Base-by-base conservation (phyloP, 2,797 vertebrate species). In the Pempheris klunzingeri region DNA sequence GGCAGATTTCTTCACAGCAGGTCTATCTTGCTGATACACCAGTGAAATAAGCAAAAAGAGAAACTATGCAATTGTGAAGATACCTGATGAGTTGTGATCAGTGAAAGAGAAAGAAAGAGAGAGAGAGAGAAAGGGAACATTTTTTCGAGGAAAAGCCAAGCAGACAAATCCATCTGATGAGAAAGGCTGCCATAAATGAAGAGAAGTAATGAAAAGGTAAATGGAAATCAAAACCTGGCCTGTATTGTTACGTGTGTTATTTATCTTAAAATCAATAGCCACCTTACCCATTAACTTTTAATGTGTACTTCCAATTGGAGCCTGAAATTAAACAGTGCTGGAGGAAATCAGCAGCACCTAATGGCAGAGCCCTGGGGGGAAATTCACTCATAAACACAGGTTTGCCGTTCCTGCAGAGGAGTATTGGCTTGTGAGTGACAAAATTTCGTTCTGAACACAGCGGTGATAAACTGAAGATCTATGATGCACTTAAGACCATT, bases 191-290 rank as follows among this genome's bases (percentile, higher is more conserved):
- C 8, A 68, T 63, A 65, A 84, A 80, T 18, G 32, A 68, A 71
- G 71, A 81, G 82, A 84, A 77, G 54, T 70, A 81, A 67, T 82
- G 87, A 94, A 93, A 85, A 93, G 81, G 87, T 93, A 93, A 90
- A 93, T 89, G 90, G 91, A 94, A 94, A 94, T 93, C 88, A 93
- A 92, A 94, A 90, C 78, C 85, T 81, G 81, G 86, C 83, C 85
- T 90, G 82, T 93, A 92, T 92, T 90, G 90, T 92, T 93, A 89
- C 91, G 93, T 74, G 70, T 88, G 92, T 94, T 95, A 94, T 95
- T 94, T 94, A 95, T 94, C 90, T 91, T 90, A 84, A 93, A 95
- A 94, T 95, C 94, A 93, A 94, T 94, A 94, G 83, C 88, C 77
- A 92, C 88, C 93, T 92, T 91, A 88, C 75, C 92, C 87, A 93